Conservation (phyloP, 2,888 invertebrate genomes). For the Eilema sororculum region DNA sequence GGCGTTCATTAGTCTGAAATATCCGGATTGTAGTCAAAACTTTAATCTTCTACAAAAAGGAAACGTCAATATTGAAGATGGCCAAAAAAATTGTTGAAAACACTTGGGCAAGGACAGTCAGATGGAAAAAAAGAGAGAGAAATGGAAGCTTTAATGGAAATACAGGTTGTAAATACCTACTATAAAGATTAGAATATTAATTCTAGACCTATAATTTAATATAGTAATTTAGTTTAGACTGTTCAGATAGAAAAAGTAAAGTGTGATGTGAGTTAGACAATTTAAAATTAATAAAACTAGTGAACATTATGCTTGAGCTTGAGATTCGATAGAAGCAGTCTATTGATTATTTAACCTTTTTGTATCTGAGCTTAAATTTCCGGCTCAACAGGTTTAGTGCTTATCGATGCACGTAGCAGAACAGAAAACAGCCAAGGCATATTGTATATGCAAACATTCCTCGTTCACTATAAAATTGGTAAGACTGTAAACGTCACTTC, state of each 20-base stretch:
- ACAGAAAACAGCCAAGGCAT: not conserved
- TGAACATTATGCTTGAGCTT: too few species aligned
- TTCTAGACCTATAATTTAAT: too few species aligned
- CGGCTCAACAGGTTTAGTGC: not conserved
- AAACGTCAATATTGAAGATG: not conserved
- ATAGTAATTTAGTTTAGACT: too few species aligned
- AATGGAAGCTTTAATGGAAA: not conserved
- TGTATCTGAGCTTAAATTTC: not conserved
- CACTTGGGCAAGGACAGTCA: not conserved
- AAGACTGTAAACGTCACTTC: slow-evolving; percentile 6
- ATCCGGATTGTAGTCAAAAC: not conserved
- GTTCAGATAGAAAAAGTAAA: too few species aligned
- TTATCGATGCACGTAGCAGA: not conserved
- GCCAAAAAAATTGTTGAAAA: not conserved
- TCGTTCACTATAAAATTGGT: not conserved
- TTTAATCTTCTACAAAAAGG: not conserved
- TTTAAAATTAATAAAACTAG: too few species aligned
- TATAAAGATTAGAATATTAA: too few species aligned
- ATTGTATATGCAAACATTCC: not conserved
- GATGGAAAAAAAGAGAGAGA: not conserved
- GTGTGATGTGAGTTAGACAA: too few species aligned
- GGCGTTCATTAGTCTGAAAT: not conserved
- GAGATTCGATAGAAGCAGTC: too few species aligned
- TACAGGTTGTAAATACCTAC: not conserved
- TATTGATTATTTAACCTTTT: not conserved